Conservation (phyloP, 2,797 vertebrate species). For the Nyctibius grandis region DNA sequence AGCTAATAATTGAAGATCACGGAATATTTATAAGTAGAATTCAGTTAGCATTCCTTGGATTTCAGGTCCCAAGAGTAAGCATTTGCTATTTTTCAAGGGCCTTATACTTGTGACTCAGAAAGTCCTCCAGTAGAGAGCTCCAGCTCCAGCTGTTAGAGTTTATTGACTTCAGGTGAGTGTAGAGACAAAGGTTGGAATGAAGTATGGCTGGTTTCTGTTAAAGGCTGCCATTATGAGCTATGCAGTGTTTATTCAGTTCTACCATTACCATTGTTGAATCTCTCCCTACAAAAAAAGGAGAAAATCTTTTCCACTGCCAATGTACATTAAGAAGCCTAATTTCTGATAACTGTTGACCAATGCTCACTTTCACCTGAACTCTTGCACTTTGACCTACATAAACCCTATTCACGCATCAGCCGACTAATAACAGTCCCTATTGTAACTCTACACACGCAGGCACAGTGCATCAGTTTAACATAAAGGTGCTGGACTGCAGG, state of each 20-base stretch:
- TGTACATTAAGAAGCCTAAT: background rate
- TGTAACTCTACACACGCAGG: background rate
- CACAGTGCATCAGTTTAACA: background rate
- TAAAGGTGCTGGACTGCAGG: background rate
- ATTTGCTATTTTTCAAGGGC: background rate
- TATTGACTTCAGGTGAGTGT: slow-evolving; percentile 7
- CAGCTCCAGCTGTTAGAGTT: slow-evolving; percentile 27
- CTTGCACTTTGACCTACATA: background rate
- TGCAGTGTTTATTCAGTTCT: background rate
- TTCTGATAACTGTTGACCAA: background rate
- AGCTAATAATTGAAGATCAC: slow-evolving; percentile 8
- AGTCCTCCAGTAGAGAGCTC: background rate
- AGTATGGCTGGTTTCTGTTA: background rate
- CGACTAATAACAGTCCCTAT: background rate
- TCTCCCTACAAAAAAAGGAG: background rate
- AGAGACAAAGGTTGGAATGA: slow-evolving; percentile 16
- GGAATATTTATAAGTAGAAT: slow-evolving; percentile 18
- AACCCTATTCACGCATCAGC: background rate
- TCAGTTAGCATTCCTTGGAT: background rate
- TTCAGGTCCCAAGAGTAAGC: background rate
- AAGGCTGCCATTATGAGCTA: background rate
- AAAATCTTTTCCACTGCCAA: background rate
- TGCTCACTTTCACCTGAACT: background rate
- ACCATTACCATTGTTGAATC: background rate
- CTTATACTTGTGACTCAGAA: background rate